Evolutionary conservation across 2,888 invertebrate genomes (phyloP), one percentile per base, ranked within the genome.

Genomic region (Drosophila putrida): DNA sequence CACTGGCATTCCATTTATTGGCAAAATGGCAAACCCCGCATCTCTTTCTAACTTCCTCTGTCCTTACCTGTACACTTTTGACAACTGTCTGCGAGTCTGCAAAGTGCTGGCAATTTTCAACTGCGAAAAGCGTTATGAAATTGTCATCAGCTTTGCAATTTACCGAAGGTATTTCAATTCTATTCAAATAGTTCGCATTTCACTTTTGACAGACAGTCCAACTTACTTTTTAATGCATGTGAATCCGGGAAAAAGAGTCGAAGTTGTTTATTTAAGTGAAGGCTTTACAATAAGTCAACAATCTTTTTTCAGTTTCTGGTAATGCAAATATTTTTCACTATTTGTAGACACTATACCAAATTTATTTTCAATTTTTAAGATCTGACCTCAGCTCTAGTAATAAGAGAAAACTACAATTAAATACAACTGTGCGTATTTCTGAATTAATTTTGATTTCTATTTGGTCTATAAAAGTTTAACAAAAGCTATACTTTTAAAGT

Each of bases 1-100:
- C 62, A 51, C 31, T 60, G 44, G 47, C 59, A 65, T 76, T 71
- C 64, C 72, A 68, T 76, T 62, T 76, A 72, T 76, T 76, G 75
- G 59, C 72, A 68, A 76, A 75, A 71, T 75, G 76, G 61, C 75
- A 58, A 36, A 28, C n/a, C 44, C 13, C 51, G 35, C 64, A 50
- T 15, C 27, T 33, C 11, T 28, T 20, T 31, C 15, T 6, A 4
- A 10, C 20, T 38, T 54, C 10, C n/a, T 13, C 1, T 25, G 11
- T 1, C 27, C 11, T 28, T 6, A 20, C 2, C n/a, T 28, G 28
- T 4, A 33, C 44, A 10, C 44, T 41, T 64, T 57, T 74, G 70
- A 63, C 62, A 75, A 66, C 71, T 63, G 71, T 62, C 66, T 66
- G 44, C 36, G 33, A 25, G 49, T 47, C 46, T 31, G 41, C 60